phyloP scores from a whole-genome alignment of 2,888 invertebrate species.

The Tillus elongatus region DNA sequence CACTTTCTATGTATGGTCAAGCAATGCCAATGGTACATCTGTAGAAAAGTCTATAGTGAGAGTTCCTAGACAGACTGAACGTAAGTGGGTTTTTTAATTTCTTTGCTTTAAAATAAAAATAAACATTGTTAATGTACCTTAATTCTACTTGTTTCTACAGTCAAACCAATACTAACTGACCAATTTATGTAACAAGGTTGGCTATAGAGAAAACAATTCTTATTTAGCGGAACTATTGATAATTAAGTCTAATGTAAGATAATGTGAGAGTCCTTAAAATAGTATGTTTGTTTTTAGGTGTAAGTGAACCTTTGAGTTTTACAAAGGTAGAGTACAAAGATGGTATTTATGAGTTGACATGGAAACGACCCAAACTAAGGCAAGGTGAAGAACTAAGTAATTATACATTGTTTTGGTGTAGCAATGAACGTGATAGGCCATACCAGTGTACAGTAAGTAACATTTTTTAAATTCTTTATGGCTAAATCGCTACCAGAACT shows the following conservation, averaged over 20 bases:
- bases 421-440: constrained; percentile 33
- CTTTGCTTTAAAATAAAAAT: too few species aligned
- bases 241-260: too few species aligned
- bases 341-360: constrained; percentile 63
- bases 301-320: constrained; percentile 27
- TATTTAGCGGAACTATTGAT: too few species aligned
- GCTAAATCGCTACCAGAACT: too few species aligned
- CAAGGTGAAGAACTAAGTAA: constrained; percentile 45
- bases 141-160: too few species aligned
- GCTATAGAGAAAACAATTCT: too few species aligned
- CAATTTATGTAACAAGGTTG: too few species aligned
- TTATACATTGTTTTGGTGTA: constrained; percentile 73
- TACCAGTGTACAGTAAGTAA: constrained; percentile 37
- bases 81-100: too few species aligned
- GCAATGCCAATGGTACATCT: constrained; percentile 53
- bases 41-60: constrained; percentile 48
- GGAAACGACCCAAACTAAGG: constrained; percentile 52
- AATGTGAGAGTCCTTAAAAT: too few species aligned
- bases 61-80: constrained; percentile 50
- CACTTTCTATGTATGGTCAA: constrained; percentile 51
- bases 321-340: constrained; percentile 61
- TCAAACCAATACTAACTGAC: too few species aligned
- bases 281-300: constrained; percentile 18
- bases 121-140: too few species aligned
- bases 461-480: constrained; percentile 5